A percentile compares a stretch with the other conserved stretches of the same genome.
Evolutionary conservation across 30 jellyfish, hydroid and myxozoan genomes (phyloP).

Genomic region (Clytia hemisphaerica): DNA sequence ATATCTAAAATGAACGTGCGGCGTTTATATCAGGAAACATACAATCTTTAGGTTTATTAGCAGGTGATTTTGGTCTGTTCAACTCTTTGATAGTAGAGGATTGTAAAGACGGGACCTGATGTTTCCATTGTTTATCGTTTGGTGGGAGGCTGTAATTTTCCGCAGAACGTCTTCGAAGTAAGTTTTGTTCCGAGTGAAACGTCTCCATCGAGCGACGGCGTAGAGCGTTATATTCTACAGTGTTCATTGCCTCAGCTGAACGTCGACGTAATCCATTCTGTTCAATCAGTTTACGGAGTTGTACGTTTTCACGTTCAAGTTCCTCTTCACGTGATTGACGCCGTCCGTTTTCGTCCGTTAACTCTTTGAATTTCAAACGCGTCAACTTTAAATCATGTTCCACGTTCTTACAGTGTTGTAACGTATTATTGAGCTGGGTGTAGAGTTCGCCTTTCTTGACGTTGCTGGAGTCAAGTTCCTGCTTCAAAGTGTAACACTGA

Average conservation of each 20-base stretch:
- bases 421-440: conserved; percentile 5
- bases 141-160: no score
- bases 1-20: conserved; percentile 35
- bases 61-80: no score
- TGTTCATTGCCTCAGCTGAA: neutral
- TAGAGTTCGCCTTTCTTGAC: conserved; percentile 25
- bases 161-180: no score
- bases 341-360: conserved; percentile 29
- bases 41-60: conserved; percentile 64
- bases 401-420: conserved; percentile 28
- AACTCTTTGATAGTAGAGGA: neutral
- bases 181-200: no score
- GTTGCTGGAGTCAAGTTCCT: conserved; percentile 64
- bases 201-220: no score
- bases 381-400: conserved; percentile 36
- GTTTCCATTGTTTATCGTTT: no score
- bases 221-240: no score
- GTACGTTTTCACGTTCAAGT: conserved; percentile 65
- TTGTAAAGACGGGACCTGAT: neutral
- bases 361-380: conserved; percentile 25
- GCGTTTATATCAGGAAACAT: conserved; percentile 76
- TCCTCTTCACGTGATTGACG: conserved; percentile 54
- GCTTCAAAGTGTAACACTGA: conserved; percentile 77
- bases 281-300: conserved; percentile 18
- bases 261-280: neutral